phyloP scores from a whole-genome alignment of 2,888 invertebrate species.

The Halocaridina rubra region DNA sequence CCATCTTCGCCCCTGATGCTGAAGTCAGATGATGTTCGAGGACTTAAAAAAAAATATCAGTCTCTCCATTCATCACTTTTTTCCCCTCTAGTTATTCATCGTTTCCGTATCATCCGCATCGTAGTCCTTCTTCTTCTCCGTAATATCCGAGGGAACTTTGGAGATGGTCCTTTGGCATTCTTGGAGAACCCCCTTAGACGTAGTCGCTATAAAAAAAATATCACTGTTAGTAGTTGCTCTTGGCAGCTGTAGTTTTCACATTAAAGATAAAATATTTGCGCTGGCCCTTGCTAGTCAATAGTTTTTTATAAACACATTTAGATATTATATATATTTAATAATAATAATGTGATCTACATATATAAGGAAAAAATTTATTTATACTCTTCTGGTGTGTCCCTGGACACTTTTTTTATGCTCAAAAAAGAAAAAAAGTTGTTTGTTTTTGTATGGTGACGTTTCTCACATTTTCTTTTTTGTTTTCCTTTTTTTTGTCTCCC shows the following conservation, averaged over 20 bases:
- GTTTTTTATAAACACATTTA: constrained; percentile 53
- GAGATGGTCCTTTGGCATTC: constrained; percentile 58
- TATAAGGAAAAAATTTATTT: constrained; percentile 56
- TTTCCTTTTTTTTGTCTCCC: constrained; percentile 64
- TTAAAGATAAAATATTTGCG: constrained; percentile 48
- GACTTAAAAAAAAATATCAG: constrained; percentile 33
- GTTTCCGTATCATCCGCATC: constrained; percentile 30
- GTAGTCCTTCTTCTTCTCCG: constrained; percentile 53
- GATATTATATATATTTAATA: constrained; percentile 25
- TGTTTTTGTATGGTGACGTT: constrained; percentile 55
- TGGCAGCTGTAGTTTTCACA: constrained; percentile 50
- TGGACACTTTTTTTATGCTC: constrained; percentile 51
- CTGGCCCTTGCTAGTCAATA: constrained; percentile 54
- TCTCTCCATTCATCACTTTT: constrained; percentile 22
- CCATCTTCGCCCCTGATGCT: constrained; percentile 29
- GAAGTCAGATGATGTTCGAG: constrained; percentile 20
- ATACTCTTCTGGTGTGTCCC: constrained; percentile 55
- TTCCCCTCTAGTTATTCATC: constrained; percentile 5
- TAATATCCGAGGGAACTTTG: constrained; percentile 56
- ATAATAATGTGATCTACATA: constrained; percentile 33
- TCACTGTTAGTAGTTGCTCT: constrained; percentile 53
- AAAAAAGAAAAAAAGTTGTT: too few relatives aligned
- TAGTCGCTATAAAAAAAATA: constrained; percentile 47
- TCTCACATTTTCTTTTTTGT: constrained; percentile 61
- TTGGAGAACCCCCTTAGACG: constrained; percentile 52